These are phyloP conservation scores for Diabrotica balteata DNA, from an alignment of 2,888 invertebrate genomes.

Conservation along the genomic window DNA sequence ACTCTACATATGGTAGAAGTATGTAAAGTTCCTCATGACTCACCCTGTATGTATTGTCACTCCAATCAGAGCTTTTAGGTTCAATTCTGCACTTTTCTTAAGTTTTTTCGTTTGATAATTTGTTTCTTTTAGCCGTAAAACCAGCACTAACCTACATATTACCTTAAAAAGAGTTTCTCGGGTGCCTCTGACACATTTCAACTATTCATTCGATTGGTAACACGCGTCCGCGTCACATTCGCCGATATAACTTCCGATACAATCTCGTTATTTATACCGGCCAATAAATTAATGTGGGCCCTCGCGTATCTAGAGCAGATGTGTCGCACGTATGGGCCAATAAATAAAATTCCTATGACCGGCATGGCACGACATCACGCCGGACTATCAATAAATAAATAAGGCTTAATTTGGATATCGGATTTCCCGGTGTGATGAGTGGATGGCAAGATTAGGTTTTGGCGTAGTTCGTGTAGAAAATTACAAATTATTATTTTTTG, in stretches of 20 bases:
- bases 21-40: too few relatives aligned
- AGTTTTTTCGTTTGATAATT: too few relatives aligned
- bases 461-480: background rate
- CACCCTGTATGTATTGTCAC: too few relatives aligned
- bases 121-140: too few relatives aligned
- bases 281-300: conserved; percentile 32
- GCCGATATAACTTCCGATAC: conserved; percentile 25
- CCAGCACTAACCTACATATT: too few relatives aligned
- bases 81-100: too few relatives aligned
- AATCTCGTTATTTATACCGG: conserved; percentile 33
- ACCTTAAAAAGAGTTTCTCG: too few relatives aligned
- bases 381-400: conserved; percentile 12
- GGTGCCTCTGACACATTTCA: background rate
- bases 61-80: too few relatives aligned
- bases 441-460: background rate
- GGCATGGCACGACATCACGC: conserved; percentile 2
- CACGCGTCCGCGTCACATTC: conserved; percentile 8
- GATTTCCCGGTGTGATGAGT: background rate
- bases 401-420: conserved; percentile 17
- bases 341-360: conserved; percentile 16
- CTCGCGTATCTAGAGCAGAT: conserved; percentile 25
- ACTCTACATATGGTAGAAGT: too few relatives aligned
- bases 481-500: background rate
- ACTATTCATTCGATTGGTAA: background rate
- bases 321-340: conserved; percentile 13